phyloP scores from a whole-genome alignment of 2,797 vertebrate genomes.

The Clarias platycephalus region DNA sequence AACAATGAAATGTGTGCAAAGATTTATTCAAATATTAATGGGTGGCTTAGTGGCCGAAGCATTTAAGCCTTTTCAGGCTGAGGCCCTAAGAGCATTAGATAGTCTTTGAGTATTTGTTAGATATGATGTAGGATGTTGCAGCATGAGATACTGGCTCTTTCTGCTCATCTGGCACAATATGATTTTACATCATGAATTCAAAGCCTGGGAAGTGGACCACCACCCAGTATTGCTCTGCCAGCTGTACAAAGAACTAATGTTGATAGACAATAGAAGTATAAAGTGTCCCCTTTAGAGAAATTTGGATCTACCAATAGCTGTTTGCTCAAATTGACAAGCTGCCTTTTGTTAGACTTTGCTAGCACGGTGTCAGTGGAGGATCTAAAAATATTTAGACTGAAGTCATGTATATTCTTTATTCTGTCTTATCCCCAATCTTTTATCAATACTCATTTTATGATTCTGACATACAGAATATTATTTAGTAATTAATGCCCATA shows the following conservation, averaged over 20 bases:
- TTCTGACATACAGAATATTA: too few relatives aligned
- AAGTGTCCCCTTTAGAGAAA: not conserved
- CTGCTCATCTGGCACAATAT: not conserved
- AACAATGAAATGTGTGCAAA: conserved; percentile 32
- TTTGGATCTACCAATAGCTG: conserved; percentile 15
- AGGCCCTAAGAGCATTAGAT: not conserved
- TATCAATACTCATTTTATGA: not conserved
- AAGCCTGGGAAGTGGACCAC: conserved; percentile 6
- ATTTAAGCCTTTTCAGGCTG: conserved; percentile 20
- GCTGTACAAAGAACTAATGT: conserved; percentile 1
- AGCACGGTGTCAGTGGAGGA: not conserved
- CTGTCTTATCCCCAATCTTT: not conserved
- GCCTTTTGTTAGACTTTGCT: not conserved
- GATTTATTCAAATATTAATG: conserved; percentile 32
- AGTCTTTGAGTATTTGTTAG: conserved; percentile 17
- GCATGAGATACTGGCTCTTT: not conserved
- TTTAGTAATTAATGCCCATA: not conserved
- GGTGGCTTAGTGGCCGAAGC: not conserved
- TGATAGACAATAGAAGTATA: not conserved
- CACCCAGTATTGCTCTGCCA: conserved; percentile 8
- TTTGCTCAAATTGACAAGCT: conserved; percentile 2
- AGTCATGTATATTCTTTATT: not conserved
- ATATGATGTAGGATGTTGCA: not conserved
- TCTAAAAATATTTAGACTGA: not conserved
- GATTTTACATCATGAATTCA: conserved; percentile 17